Conservation (phyloP, 2,888 invertebrate genomes). For the Agapetus fuscipes region DNA sequence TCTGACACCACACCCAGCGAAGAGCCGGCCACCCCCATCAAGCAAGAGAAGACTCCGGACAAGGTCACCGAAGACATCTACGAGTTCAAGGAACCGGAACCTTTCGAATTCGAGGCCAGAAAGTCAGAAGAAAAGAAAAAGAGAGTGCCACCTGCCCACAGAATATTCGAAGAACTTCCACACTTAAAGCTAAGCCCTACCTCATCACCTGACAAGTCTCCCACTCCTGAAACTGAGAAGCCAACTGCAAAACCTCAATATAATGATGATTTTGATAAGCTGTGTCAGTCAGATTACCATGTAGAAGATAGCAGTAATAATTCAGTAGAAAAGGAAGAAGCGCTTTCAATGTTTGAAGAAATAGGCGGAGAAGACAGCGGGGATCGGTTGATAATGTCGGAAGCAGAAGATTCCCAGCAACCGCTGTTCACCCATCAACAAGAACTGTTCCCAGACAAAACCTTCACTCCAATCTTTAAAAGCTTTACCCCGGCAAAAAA, state of each 20-base stretch:
- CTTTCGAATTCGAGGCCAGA: conserved; percentile 73
- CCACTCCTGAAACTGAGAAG: conserved; percentile 24
- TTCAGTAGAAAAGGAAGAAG: conserved; percentile 33
- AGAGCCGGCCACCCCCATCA: conserved; percentile 6
- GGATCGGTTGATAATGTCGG: conserved; percentile 48
- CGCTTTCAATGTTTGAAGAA: conserved; percentile 40
- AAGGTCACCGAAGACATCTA: conserved; percentile 60
- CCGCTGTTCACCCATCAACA: conserved; percentile 51
- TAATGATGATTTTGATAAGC: conserved; percentile 42
- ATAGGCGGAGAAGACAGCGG: conserved; percentile 45
- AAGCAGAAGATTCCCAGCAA: conserved; percentile 53
- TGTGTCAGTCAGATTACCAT: conserved; percentile 41
- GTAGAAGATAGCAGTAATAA: conserved; percentile 31
- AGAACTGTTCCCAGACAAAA: conserved; percentile 48
- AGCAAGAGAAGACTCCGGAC: conserved; percentile 34
- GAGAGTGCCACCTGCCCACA: conserved; percentile 32
- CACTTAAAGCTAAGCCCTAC: conserved; percentile 41
- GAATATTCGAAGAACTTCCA: conserved; percentile 44
- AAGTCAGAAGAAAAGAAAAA: conserved; percentile 42
- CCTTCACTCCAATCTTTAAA: conserved; percentile 43
- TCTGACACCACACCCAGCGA: conserved; percentile 27
- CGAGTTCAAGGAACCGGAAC: conserved; percentile 84
- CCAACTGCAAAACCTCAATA: conserved; percentile 22
- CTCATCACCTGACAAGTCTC: conserved; percentile 36
- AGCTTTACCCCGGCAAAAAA: conserved; percentile 49